Evolutionary conservation across 2,888 invertebrate species (phyloP), one percentile per base, ranked within the genome.

Genomic region (Taphrorychus bicolor): DNA sequence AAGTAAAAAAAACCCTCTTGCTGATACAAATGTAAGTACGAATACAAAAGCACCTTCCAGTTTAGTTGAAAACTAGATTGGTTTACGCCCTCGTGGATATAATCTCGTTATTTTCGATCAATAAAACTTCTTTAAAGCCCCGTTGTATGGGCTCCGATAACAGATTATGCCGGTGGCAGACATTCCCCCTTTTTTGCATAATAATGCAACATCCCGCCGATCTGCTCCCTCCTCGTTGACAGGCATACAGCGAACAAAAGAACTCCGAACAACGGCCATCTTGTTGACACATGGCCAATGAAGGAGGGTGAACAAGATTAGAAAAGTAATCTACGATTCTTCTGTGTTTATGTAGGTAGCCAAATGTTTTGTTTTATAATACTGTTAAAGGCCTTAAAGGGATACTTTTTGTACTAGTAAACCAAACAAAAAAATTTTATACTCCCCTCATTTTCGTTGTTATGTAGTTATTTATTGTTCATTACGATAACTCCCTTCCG

Each of bases 281-380:
- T 68, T 68, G 67, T 71, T 70, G 70, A 70, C 67, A 66, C 61
- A 61, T 61, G 66, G 66, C 57, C 16, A 66, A 58, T 64, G 52
- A 65, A 59, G 45, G 14, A 45, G 45, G 45, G 45, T 7, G 17
- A 45, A 14, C 11, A 32, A 9, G 32, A n/a, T n/a, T 32, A 32
- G 32, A 32, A 32, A 32, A 32, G 32, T 32, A 32, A 32, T 32
- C 32, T 32, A 32, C 11, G 3, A 32, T n/a, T n/a, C n/a, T n/a
- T n/a, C n/a, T n/a, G n/a, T n/a, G 2, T 24, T 24, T 24, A 7
- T 24, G 1, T 3, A 2, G n/a, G n/a, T n/a, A n/a, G n/a, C n/a
- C n/a, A n/a, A n/a, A n/a, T 11, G 32, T 11, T 32, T 32, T 32
- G 32, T 32, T 32, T 32, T 11, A 32, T 32, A 32, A 32, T 1